Conservation (phyloP, 2,797 vertebrate species). For the Triplophysa yarkandensis region DNA sequence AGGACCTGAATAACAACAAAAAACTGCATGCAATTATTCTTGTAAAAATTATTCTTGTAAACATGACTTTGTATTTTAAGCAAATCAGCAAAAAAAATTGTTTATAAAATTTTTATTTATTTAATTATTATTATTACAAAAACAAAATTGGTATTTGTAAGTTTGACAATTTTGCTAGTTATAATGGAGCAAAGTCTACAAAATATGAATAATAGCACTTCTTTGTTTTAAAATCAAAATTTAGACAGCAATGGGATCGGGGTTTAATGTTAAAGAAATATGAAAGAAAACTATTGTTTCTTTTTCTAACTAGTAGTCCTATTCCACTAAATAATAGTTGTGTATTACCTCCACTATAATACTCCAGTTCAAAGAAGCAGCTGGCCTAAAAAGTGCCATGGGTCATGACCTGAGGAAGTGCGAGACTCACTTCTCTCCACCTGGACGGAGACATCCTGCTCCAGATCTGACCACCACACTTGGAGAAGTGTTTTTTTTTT, state of each 20-base stretch:
- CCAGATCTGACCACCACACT: not conserved
- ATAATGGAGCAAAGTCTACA: too few species aligned
- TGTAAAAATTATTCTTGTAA: not conserved
- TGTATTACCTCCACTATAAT: not conserved
- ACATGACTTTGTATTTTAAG: not conserved
- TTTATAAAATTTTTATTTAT: too few species aligned
- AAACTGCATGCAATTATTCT: too few species aligned
- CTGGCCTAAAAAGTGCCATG: conserved; percentile 10
- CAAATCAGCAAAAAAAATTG: too few species aligned
- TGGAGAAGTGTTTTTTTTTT: conserved; percentile 9
- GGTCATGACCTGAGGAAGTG: conserved; percentile 8
- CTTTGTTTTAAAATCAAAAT: too few species aligned
- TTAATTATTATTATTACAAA: too few species aligned
- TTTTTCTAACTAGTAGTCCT: not conserved
- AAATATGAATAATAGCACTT: too few species aligned
- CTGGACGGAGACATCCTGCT: conserved; percentile 21
- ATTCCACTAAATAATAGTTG: not conserved
- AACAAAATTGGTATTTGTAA: too few species aligned
- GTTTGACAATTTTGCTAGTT: too few species aligned
- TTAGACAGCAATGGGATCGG: too few species aligned
- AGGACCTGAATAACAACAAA: too few species aligned
- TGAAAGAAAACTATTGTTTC: not conserved
- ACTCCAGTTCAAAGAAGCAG: conserved; percentile 12
- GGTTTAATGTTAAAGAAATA: not conserved
- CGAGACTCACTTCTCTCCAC: not conserved